Conservation (phyloP, 2,113 vertebrate genomes). For the Rhinolophus sinicus region DNA sequence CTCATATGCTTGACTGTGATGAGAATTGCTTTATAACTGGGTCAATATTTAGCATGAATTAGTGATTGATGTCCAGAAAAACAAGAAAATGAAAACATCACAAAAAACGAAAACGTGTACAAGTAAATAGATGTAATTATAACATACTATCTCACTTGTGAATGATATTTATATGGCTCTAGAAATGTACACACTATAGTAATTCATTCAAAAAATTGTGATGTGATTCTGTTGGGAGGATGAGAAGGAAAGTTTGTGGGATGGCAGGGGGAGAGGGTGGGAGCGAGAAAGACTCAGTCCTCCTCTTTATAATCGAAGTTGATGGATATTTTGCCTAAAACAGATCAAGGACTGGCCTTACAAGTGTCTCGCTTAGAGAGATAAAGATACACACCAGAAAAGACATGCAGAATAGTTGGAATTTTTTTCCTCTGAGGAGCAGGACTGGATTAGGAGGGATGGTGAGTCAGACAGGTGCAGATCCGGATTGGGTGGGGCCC, state of each 20-base stretch:
- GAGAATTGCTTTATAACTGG: neutral
- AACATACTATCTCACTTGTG: neutral
- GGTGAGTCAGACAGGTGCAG: neutral
- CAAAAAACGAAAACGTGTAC: neutral
- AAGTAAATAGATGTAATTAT: slow-evolving; percentile 25
- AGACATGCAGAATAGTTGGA: neutral
- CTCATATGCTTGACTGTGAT: neutral
- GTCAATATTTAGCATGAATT: neutral
- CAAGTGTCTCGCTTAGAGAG: neutral
- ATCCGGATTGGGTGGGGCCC: neutral
- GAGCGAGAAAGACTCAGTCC: neutral
- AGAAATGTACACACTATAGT: neutral
- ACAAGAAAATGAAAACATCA: neutral
- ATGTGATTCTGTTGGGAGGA: neutral
- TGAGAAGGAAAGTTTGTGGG: neutral
- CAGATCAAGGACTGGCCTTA: neutral
- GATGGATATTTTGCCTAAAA: neutral
- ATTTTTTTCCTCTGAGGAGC: neutral
- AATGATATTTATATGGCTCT: neutral
- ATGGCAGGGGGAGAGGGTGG: neutral
- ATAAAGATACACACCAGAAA: neutral
- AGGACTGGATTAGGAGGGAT: neutral
- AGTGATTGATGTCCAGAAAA: neutral
- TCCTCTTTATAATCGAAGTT: neutral
- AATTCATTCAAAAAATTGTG: neutral